Evolutionary conservation across 2,113 vertebrate species (phyloP).

Genomic region (Neofelis nebulosa): DNA sequence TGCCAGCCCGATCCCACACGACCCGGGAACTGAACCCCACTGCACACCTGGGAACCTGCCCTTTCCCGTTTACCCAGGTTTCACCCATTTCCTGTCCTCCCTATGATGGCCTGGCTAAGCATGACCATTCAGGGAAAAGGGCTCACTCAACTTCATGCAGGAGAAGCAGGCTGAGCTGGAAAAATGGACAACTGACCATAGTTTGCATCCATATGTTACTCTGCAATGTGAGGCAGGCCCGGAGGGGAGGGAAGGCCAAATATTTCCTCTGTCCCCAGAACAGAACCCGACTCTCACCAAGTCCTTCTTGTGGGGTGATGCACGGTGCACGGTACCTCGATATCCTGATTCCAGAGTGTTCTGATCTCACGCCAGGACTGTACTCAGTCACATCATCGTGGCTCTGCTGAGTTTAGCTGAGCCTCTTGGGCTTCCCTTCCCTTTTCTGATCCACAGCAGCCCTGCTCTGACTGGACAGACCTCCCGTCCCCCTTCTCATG

Average conservation of each 20-base stretch:
- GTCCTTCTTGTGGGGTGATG: too few relatives aligned
- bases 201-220: background rate
- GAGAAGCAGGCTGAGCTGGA: background rate
- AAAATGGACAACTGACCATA: background rate
- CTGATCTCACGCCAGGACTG: background rate
- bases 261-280: too few relatives aligned
- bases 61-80: too few relatives aligned
- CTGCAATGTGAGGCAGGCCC: background rate
- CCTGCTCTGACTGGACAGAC: too few relatives aligned
- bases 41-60: background rate
- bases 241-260: background rate
- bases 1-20: background rate
- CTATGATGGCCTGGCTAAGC: too few relatives aligned
- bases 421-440: background rate
- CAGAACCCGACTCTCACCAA: rapidly evolving
- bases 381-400: background rate
- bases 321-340: rapidly evolving
- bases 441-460: background rate
- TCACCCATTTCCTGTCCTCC: background rate
- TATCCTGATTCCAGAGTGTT: background rate
- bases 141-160: background rate
- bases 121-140: background rate
- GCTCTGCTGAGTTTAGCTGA: background rate
- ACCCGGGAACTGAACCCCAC: background rate
- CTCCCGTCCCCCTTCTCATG: background rate